phyloP scores from a whole-genome alignment of 2,113 vertebrate genomes.

The Indicator maculatus region DNA sequence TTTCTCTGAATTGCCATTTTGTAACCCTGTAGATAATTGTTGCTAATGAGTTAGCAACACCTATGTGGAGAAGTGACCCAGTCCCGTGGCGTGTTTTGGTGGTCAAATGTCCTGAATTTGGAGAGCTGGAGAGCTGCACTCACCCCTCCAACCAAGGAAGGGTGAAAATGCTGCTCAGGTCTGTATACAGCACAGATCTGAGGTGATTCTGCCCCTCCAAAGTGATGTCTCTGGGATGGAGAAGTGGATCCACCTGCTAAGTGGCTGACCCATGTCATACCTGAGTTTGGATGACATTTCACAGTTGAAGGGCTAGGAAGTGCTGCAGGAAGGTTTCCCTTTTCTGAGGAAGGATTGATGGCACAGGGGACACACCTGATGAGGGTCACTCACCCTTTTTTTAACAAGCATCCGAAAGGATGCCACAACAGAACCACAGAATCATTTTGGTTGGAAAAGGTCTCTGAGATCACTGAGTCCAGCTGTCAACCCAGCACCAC shows the following conservation, averaged over 20 bases:
- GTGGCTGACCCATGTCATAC: rapidly evolving
- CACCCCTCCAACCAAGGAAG: background rate
- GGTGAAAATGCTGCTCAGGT: background rate
- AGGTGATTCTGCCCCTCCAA: background rate
- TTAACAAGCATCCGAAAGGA: background rate
- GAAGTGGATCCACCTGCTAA: background rate
- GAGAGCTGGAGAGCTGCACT: background rate
- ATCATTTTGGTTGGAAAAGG: no score
- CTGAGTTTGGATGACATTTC: background rate
- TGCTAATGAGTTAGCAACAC: background rate
- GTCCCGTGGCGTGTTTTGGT: rapidly evolving
- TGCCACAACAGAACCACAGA: no score
- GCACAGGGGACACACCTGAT: background rate
- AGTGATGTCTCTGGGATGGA: background rate
- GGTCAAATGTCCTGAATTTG: background rate
- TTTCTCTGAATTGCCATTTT: background rate
- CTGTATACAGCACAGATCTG: background rate
- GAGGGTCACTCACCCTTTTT: background rate
- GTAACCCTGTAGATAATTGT: background rate
- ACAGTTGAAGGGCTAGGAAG: background rate
- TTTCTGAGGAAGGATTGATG: background rate
- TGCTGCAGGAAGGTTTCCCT: background rate
- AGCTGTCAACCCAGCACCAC: no score
- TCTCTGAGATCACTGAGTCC: no score
- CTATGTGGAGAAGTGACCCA: background rate